Conservation (phyloP, 2,888 invertebrate species). For the Parthenolecanium corni region DNA sequence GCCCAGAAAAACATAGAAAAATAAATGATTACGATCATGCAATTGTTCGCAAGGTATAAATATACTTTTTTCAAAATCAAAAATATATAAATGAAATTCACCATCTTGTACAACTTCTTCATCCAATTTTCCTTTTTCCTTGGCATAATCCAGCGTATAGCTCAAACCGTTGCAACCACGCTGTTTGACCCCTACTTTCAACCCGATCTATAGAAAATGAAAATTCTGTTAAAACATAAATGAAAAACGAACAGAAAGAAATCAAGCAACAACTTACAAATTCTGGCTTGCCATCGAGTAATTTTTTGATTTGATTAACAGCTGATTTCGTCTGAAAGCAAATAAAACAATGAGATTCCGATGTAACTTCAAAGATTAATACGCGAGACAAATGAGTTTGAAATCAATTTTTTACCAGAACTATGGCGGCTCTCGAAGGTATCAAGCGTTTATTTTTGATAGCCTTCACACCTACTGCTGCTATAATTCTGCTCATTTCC, state of each 20-base stretch:
- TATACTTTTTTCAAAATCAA: not conserved
- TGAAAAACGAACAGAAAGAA: not conserved
- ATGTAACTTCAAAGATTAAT: not conserved
- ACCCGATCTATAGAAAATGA: slow-evolving; percentile 51
- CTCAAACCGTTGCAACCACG: slow-evolving; percentile 97
- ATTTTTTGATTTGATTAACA: slow-evolving; percentile 67
- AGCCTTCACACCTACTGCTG: slow-evolving; percentile 79
- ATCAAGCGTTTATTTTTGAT: slow-evolving; percentile 58
- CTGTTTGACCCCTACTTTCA: slow-evolving; percentile 91
- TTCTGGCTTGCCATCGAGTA: slow-evolving; percentile 63
- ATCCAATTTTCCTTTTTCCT: slow-evolving; percentile 80
- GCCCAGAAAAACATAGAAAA: too few species aligned
- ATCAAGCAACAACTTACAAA: slow-evolving; percentile 43
- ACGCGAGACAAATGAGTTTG: not conserved
- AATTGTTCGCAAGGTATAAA: not conserved
- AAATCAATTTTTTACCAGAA: slow-evolving; percentile 45
- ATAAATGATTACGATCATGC: too few species aligned
- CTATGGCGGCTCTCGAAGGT: slow-evolving; percentile 73
- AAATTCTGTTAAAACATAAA: not conserved
- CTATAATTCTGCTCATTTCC: slow-evolving; percentile 68
- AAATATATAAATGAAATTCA: slow-evolving; percentile 30
- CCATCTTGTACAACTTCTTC: slow-evolving; percentile 96
- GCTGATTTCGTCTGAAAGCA: slow-evolving; percentile 63
- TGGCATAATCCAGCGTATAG: slow-evolving; percentile 90
- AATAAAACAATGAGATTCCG: not conserved